Evolutionary conservation across 92 coral and sea anemone genomes (phyloP).

Genomic region (Porites rus): DNA sequence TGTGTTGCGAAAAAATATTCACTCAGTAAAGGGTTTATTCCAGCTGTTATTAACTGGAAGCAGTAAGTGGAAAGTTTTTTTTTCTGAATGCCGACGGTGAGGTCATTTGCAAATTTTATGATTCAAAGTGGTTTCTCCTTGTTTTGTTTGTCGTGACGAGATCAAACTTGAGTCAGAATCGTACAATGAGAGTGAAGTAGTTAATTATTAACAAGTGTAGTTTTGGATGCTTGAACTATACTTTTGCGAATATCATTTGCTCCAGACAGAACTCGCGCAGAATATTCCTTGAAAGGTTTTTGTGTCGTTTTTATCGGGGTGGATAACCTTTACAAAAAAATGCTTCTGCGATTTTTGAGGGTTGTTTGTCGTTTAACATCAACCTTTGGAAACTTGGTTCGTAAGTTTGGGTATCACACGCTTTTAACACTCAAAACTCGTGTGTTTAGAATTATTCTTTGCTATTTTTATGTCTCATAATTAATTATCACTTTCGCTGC

Average conservation of each 20-base stretch:
- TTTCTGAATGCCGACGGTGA: too few relatives aligned
- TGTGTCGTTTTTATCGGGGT: conserved; percentile 11
- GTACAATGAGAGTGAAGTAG: too few relatives aligned
- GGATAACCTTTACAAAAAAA: background rate
- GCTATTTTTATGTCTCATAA: background rate
- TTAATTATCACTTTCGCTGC: background rate
- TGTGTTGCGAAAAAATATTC: too few relatives aligned
- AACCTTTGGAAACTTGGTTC: background rate
- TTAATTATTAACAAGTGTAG: background rate
- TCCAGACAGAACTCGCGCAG: too few relatives aligned
- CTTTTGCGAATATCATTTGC: too few relatives aligned
- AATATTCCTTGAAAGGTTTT: background rate
- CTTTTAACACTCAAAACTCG: background rate
- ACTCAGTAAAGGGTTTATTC: too few relatives aligned
- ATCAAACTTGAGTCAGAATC: too few relatives aligned
- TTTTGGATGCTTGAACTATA: background rate
- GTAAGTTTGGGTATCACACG: background rate
- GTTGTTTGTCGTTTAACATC: background rate
- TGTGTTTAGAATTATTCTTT: background rate
- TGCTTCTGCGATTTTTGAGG: background rate
- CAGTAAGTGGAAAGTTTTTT: too few relatives aligned
- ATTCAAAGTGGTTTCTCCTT: too few relatives aligned
- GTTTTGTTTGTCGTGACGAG: too few relatives aligned
- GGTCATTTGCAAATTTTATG: too few relatives aligned
- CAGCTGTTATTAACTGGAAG: too few relatives aligned